phyloP scores from a whole-genome alignment of 2,888 invertebrate genomes.

The Tachina lurida region DNA sequence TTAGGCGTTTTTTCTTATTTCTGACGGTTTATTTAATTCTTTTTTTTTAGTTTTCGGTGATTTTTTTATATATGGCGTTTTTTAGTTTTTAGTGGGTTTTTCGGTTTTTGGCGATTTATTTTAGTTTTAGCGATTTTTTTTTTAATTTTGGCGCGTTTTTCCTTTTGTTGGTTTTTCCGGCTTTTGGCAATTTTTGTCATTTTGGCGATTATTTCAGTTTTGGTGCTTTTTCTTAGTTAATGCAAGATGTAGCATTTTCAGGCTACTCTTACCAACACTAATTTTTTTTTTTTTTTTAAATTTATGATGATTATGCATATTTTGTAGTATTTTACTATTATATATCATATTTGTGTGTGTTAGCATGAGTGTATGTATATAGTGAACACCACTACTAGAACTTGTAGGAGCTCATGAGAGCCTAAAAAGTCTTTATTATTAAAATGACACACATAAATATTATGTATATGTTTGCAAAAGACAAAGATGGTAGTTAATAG shows the following conservation, averaged over 20 bases:
- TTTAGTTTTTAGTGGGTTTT: too few species aligned
- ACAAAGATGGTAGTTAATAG: neutral
- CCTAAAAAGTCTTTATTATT: slow-evolving; percentile 46
- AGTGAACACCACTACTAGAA: neutral
- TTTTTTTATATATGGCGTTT: too few species aligned
- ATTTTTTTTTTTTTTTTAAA: slow-evolving; percentile 5
- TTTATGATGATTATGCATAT: slow-evolving; percentile 67
- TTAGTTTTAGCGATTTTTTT: too few species aligned
- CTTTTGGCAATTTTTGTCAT: too few species aligned
- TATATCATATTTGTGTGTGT: neutral
- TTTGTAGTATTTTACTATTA: slow-evolving; percentile 31
- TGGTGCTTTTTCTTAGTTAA: neutral
- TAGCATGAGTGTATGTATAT: neutral
- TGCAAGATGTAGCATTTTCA: neutral
- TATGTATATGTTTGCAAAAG: neutral
- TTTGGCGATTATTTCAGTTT: too few species aligned
- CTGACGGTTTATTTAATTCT: too few species aligned
- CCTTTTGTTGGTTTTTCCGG: too few species aligned
- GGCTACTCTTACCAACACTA: neutral
- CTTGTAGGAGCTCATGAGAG: neutral
- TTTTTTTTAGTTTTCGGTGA: too few species aligned
- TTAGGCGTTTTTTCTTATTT: too few species aligned
- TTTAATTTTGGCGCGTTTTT: too few species aligned
- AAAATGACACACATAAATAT: slow-evolving; percentile 59
- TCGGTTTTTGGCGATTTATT: too few species aligned